Evolutionary conservation across 2,888 invertebrate species (phyloP), one percentile per base, ranked within the genome.

Genomic region (Yponomeuta plumbellus): DNA sequence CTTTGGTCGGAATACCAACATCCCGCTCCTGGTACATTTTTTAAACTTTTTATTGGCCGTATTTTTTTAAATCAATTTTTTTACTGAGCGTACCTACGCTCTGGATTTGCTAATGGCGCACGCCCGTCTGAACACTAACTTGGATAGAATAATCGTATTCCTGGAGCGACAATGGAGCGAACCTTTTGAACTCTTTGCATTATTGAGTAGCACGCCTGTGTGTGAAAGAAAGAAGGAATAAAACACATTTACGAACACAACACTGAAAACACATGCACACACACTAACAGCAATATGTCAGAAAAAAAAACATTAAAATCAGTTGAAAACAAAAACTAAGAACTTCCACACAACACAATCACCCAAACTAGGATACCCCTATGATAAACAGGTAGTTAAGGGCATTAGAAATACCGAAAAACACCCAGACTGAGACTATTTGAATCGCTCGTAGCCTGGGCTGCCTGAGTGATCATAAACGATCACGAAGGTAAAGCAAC

Each of bases 1-100:
- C 85, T 67, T 72, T 74, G 73, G 77, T 68, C 11, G 70, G 65
- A 21, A 71, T 56, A 23, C 68, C 75, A 34, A 76, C 72, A n/a
- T 83, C 84, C 34, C 71, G 75, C 20, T 83, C 83, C 66, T 85
- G 85, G 64, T 80, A 79, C 90, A 90, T 90, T 74, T 80, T 86
- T 56, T 20, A 61, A 34, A 10, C n/a, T 61, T 1, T n/a, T 13
- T 17, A 34, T 23, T 5, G 23, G 23, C 13, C 13, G 11, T 22
- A 22, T 20, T 22, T 13, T n/a, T 59, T 20, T 22, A 59, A 59
- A 22, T 11, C 5, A 22, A 59, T 10, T 22, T 22, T 4, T 34
- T 26, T 34, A 21, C n/a, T 20, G 17, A 26, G n/a, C 34, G 17
- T 3, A 5, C n/a, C n/a, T 61, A 34, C 8, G 26, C 22, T 34